These are phyloP conservation scores for Beroe ovata DNA, from an alignment of 37 sponge, comb jelly and placozoan species.

Conservation along the genomic window DNA sequence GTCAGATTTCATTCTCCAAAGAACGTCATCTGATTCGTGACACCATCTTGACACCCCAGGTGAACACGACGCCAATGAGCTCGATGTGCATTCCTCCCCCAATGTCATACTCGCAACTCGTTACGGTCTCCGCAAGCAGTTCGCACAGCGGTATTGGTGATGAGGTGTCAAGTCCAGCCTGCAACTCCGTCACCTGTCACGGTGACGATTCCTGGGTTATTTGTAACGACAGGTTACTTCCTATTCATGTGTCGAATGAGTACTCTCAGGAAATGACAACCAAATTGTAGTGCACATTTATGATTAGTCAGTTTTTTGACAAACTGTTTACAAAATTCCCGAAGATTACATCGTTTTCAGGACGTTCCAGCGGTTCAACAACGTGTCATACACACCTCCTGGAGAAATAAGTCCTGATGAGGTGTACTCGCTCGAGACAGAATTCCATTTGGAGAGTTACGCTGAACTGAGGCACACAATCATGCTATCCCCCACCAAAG, in stretches of 20 bases:
- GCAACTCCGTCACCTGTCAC: slow-evolving; percentile 26
- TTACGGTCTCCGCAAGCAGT: background rate
- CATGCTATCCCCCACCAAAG: slow-evolving; percentile 43
- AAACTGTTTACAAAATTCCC: too few species aligned
- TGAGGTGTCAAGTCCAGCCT: too few species aligned
- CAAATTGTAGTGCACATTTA: too few species aligned
- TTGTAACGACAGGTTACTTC: slow-evolving; percentile 40
- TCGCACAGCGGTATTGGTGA: too few species aligned
- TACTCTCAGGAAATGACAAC: too few species aligned
- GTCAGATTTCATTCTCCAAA: too few species aligned
- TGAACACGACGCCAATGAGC: slow-evolving; percentile 78
- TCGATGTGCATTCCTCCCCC: slow-evolving; percentile 86
- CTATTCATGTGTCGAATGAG: too few species aligned
- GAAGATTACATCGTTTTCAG: too few species aligned
- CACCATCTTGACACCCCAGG: too few species aligned
- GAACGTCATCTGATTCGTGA: too few species aligned
- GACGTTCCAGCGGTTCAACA: slow-evolving; percentile 20
- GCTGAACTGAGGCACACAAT: background rate
- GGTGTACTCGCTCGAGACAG: slow-evolving; percentile 1
- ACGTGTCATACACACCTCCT: slow-evolving; percentile 22
- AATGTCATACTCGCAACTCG: slow-evolving; percentile 72
- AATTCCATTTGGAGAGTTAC: slow-evolving; percentile 40
- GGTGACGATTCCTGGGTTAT: slow-evolving; percentile 38
- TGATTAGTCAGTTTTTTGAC: too few species aligned
- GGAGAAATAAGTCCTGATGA: slow-evolving; percentile 26